Percentiles rank a stretch among this genome's conserved stretches.
phyloP scores from a whole-genome alignment of 2,113 vertebrate species.

The Tenrec ecaudatus region DNA sequence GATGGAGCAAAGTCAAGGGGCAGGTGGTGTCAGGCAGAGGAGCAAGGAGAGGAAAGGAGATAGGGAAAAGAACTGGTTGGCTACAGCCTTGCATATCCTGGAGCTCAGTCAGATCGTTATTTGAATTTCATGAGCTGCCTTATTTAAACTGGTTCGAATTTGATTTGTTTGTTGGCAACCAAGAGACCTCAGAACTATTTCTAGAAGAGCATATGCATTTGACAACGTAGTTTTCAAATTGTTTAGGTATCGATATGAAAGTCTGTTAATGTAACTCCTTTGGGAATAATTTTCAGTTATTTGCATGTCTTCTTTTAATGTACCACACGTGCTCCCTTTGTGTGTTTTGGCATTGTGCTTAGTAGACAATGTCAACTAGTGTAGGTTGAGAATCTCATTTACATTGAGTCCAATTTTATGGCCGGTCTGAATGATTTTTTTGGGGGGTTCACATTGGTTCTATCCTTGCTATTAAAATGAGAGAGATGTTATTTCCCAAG shows the following conservation, averaged over 20 bases:
- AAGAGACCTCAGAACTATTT: slow-evolving; percentile 26
- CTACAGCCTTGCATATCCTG: background rate
- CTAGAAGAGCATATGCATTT: slow-evolving; percentile 48
- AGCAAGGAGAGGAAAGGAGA: background rate
- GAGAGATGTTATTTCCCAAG: slow-evolving; percentile 11
- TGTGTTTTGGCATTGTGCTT: slow-evolving; percentile 20
- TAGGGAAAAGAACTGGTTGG: background rate
- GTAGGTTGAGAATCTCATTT: slow-evolving; percentile 31
- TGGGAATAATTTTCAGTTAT: slow-evolving; percentile 8
- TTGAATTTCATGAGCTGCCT: too few relatives aligned
- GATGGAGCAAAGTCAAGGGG: background rate
- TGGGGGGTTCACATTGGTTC: background rate
- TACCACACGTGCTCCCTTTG: background rate
- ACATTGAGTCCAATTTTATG: slow-evolving; percentile 17
- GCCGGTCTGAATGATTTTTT: slow-evolving; percentile 30
- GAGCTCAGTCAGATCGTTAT: too few relatives aligned
- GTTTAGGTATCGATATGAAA: slow-evolving; percentile 7
- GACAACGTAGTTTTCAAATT: slow-evolving; percentile 46
- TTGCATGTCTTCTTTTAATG: background rate
- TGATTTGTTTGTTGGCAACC: background rate
- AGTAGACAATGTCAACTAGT: background rate
- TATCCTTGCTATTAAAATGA: background rate
- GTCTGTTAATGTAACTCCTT: slow-evolving; percentile 31
- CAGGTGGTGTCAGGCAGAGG: background rate
- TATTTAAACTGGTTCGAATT: background rate